Base-by-base conservation (phyloP, 2,797 vertebrate species). In the Sphaeramia orbicularis region DNA sequence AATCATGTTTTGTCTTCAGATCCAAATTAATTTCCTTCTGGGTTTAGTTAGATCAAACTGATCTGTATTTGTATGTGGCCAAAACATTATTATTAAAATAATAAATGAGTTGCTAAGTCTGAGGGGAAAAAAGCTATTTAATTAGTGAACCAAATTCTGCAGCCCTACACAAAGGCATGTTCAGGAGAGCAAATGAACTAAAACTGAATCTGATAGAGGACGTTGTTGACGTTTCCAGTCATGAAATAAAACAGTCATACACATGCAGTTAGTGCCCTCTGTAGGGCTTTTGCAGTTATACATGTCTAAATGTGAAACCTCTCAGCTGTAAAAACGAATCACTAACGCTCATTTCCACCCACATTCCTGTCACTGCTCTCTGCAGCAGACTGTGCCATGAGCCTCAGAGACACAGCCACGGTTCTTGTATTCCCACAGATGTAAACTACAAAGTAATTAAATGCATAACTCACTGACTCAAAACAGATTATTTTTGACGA, bases 191-290 rank as follows among this genome's bases (percentile, higher is more conserved):
- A 35, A 8, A 35, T 35, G 2, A 35, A 35, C 13, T 37, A 24
- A 48, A 6, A 13, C 2, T 18, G 19, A 63, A 41, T 45, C 30
- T 15, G 30, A 63, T 27, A 56, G 35, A 19, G 18, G 27, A 52
- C 13, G 21, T 2, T 51, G 30, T 15, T 32, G 15, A 32, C 60
- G 21, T 35, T 13, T 4, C 37, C 6, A 2, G 21, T 44, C 48
- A 60, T 11, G 15, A 9, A 14, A 4, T 10, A 15, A 32, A 18
- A 21, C 19, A 32, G 18, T 58, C 43, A 61, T 14, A 52, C 0
- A 8, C 44, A 71, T 82, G 77, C 21, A 21, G 2, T 52, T 54
- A 58, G 65, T 50, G 65, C 88, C 89, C 86, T 65, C 90, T 91
- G 67, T 68, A 74, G 90, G 76, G 4, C 64, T 3, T 54, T 47